Evolutionary conservation across 2,888 invertebrate species (phyloP), one percentile per base, ranked within the genome.

Genomic region (Vanessa cardui): DNA sequence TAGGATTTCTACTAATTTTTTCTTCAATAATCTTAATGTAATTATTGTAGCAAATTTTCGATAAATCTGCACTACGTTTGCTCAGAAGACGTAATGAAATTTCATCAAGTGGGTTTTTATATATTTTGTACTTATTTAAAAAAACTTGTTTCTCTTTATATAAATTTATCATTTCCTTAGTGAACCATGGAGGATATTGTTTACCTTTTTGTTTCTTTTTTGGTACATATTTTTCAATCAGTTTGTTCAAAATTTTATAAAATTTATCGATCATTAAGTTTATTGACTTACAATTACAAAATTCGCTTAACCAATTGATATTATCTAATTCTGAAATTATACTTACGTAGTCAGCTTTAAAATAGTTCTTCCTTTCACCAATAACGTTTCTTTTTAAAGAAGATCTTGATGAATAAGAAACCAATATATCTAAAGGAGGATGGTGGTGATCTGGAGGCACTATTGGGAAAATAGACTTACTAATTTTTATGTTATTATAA

Each of bases 41-140:
- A 46, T 46, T 46, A 46, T 46, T 46, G 46, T 46, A 46, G 46
- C n/a, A 46, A 46, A 46, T 46, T 46, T 46, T 46, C 46, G 46
- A 46, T 46, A 46, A 46, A 46, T 46, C 46, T 46, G 46, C 46
- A 46, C 46, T n/a, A 46, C 46, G 46, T 46, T 46, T 46, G 46
- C 46, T 46, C 12, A 46, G 46, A 46, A 46, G 46, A 46, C 46
- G 46, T 46, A 46, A 46, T 46, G 46, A 46, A 46, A 46, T 46
- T 46, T 46, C 46, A 54, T 46, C 46, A 46, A 46, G 46, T 46
- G 46, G 46, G 46, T 46, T 46, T 46, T 52, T 52, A 52, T 52
- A 52, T 52, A 52, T 26, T 52, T 52, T 52, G 52, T 52, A 26
- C 26, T 52, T 52, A 12, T 52, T 52, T 52, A 52, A 20, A 52